Evolutionary conservation across 2,113 vertebrate species (phyloP).

Genomic region (Bufo gargarizans): DNA sequence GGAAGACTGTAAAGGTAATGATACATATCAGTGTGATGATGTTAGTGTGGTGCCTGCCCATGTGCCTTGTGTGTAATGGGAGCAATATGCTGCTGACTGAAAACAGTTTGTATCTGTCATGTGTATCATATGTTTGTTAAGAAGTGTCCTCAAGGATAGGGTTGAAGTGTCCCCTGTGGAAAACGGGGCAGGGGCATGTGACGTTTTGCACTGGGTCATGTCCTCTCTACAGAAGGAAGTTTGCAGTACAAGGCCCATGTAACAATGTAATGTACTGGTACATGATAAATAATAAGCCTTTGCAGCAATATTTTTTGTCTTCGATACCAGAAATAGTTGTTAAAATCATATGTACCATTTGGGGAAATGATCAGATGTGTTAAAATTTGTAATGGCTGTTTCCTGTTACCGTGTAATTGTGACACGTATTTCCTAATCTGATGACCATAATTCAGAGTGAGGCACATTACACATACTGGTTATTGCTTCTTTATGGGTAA

Average conservation of each 20-base stretch:
- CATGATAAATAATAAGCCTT: background rate
- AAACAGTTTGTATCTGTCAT: background rate
- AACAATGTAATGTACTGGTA: background rate
- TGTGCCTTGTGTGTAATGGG: background rate
- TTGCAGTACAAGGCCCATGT: background rate
- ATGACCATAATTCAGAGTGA: background rate
- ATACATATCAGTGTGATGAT: background rate
- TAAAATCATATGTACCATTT: background rate
- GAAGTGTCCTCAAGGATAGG: background rate
- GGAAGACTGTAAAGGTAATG: conserved; percentile 60
- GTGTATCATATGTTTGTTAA: too few relatives aligned
- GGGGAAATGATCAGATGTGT: background rate
- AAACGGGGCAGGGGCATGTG: background rate
- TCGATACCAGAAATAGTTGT: background rate
- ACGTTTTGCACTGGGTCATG: background rate
- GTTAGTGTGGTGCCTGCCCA: background rate
- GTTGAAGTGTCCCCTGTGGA: background rate
- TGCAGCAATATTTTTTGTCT: background rate
- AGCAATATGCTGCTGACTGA: background rate
- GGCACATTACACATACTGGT: background rate
- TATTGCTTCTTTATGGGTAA: background rate
- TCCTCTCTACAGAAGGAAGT: background rate
- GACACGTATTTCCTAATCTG: background rate
- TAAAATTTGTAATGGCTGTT: background rate
- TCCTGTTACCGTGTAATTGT: background rate